A percentile compares a stretch with the other conserved stretches of the same genome.
phyloP scores from a whole-genome alignment of 2,797 vertebrate species.

The Hyperoplus immaculatus region DNA sequence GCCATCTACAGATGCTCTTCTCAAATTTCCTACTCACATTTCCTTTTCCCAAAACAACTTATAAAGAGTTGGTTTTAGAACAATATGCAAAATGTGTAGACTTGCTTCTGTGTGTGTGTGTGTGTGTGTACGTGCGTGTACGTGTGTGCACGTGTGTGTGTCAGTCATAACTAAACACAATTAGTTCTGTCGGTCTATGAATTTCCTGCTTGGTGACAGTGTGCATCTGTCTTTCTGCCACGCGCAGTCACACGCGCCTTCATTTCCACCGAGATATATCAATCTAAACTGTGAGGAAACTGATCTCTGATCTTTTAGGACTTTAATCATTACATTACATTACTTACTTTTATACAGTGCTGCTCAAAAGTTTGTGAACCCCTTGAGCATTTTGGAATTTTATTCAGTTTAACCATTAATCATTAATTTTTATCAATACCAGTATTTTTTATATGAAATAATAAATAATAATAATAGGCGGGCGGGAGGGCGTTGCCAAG shows the following conservation, averaged over 20 bases:
- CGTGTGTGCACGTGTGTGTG: slow-evolving; percentile 52
- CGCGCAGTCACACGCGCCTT: not conserved
- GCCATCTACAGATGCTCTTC: slow-evolving; percentile 74
- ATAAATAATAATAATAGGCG: too few relatives aligned
- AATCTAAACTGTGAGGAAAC: slow-evolving; percentile 40
- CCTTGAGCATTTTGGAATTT: too few relatives aligned
- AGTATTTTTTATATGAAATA: too few relatives aligned
- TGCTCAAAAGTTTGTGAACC: too few relatives aligned
- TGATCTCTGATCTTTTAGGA: slow-evolving; percentile 38
- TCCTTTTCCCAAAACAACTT: slow-evolving; percentile 79
- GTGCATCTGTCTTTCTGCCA: slow-evolving; percentile 81
- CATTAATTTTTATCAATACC: too few relatives aligned
- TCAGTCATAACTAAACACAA: slow-evolving; percentile 76
- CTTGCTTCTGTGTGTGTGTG: slow-evolving; percentile 48
- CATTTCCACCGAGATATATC: slow-evolving; percentile 45
- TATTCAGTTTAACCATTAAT: too few relatives aligned
- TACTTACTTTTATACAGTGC: too few relatives aligned
- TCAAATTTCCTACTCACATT: slow-evolving; percentile 81
- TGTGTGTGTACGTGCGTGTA: slow-evolving; percentile 53
- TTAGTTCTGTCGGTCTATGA: slow-evolving; percentile 76
- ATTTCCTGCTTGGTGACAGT: slow-evolving; percentile 85
- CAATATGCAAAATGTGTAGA: slow-evolving; percentile 71
- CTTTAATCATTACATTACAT: not conserved
- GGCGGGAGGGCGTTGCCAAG: too few relatives aligned
- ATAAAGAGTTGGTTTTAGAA: slow-evolving; percentile 75